Base-by-base conservation (phyloP, 2,797 vertebrate species). In the Halcyon badia region DNA sequence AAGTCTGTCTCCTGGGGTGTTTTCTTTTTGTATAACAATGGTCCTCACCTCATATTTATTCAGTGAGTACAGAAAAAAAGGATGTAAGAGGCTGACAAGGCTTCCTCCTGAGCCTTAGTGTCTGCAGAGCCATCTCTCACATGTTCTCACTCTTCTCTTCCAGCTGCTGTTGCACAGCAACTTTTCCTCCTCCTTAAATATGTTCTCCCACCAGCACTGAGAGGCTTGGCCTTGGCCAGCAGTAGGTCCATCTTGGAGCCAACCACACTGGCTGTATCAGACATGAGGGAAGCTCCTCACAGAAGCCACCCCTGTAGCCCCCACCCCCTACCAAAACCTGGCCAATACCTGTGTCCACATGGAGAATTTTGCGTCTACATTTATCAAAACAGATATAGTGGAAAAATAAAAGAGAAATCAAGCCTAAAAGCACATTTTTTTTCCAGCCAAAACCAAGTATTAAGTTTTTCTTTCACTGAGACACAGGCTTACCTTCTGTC, bases 401-500 rank as follows among this genome's bases (percentile, higher is more conserved):
- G 20, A 70, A 42, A 88, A 80, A 20, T n/a, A 81, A 62, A 19
- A 19, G 19, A 61, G 6, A 15, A 61, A 57, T 65, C 19, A 81
- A 56, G 44, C 10, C 61, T 76, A 83, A 89, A 89, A 39, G 9
- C 15, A 66, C 9, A 4, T 61, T 69, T 49, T 52, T 56, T 49
- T 52, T 48, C 7, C 16, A 73, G 26, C 13, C 0, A 0, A 57
- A 87, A 65, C 10, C 21, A 70, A 69, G 10, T 17, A 79, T 8
- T 57, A n/a, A 5, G 22, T 42, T 64, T 90, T 70, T 73, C 8
- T 58, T 93, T 61, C 26, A 78, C 49, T 4, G 72, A 31, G 25
- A 11, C 15, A 62, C 41, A 42, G 33, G 65, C 41, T 93, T 98
- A 99, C 99, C 98, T 98, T 99, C 99, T 72, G 98, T 98, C 61